Evolutionary conservation across 2,797 vertebrate genomes (phyloP), one percentile per base, ranked within the genome.

Genomic region (Epinephelus coioides): DNA sequence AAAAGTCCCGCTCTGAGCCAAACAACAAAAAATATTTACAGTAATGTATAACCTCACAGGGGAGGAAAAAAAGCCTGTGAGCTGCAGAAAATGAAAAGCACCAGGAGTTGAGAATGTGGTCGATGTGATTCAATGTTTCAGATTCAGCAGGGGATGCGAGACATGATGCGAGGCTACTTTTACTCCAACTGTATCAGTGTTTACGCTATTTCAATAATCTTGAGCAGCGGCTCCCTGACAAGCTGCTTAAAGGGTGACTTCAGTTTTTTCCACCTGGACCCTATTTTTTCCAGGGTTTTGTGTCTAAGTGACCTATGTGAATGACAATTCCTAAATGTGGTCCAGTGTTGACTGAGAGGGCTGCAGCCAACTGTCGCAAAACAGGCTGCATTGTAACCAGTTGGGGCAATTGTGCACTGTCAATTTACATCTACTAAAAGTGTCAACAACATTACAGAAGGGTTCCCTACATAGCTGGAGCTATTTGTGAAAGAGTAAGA

Each of bases 11-110:
- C 84, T 73, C 78, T 68, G 79, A 91, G 87, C 88, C 88, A 76
- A 79, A 83, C 84, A 86, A 66, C 80, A 15, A 38, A 68, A 82
- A 86, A 88, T 92, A 89, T 92, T 92, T 91, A 88, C 90, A 80
- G 76, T 75, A 78, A 86, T 78, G 85, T 85, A 84, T 76, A 74
- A 69, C 54, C 66, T 64, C 49, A 2, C 13, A n/a, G 13, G 40
- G 40, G 9, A 12, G 40, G 9, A 50, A 23, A 72, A 76, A 76
- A 56, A 63, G 64, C 56, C 61, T 34, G 55, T 8, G 51, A 76
- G 75, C 74, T 71, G 70, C 63, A 63, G 74, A 53, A 78, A 82
- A 77, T 77, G 75, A 76, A 57, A 82, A 71, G 34, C 17, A 14
- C 3, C 2, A 44, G 53, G 78, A 75, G 70, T 53, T 5, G 65